These are phyloP conservation scores for Hemicrepidius hirtus DNA, from an alignment of 2,888 invertebrate species.

Conservation along the genomic window DNA sequence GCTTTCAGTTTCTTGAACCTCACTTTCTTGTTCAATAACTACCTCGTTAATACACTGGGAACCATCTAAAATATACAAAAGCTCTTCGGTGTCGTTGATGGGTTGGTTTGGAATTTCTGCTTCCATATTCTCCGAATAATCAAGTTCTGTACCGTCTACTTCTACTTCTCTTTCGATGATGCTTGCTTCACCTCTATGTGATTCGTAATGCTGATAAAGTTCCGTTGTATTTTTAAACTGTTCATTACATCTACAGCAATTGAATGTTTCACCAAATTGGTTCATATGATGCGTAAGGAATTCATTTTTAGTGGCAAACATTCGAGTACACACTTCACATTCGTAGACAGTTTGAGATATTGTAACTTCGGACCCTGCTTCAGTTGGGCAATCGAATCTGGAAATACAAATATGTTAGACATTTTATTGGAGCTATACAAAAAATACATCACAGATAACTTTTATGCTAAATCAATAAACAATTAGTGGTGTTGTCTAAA, in stretches of 20 bases:
- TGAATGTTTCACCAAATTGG: constrained; percentile 62
- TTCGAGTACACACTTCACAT: constrained; percentile 67
- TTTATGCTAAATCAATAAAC: no score
- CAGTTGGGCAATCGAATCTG: constrained; percentile 58
- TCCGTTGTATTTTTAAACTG: constrained; percentile 64
- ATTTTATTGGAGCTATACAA: no score
- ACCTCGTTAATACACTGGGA: constrained; percentile 67
- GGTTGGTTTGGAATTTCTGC: constrained; percentile 57
- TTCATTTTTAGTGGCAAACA: constrained; percentile 65
- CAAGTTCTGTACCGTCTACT: constrained; percentile 32
- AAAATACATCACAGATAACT: no score
- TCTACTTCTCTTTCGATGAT: constrained; percentile 28
- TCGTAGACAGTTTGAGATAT: constrained; percentile 60
- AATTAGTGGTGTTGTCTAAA: no score
- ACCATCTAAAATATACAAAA: constrained; percentile 68
- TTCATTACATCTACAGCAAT: constrained; percentile 67
- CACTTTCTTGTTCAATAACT: constrained; percentile 65
- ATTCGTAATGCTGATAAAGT: constrained; percentile 68
- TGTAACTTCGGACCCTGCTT: constrained; percentile 30
- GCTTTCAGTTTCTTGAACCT: constrained; percentile 38
- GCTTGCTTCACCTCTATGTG: constrained; percentile 60
- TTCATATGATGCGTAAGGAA: constrained; percentile 67
- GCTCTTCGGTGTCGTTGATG: constrained; percentile 61
- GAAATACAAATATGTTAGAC: constrained; percentile 55
- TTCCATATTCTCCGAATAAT: constrained; percentile 59